phyloP scores from a whole-genome alignment of 1,140 invertebrate species.

The Drosophila rufa region DNA sequence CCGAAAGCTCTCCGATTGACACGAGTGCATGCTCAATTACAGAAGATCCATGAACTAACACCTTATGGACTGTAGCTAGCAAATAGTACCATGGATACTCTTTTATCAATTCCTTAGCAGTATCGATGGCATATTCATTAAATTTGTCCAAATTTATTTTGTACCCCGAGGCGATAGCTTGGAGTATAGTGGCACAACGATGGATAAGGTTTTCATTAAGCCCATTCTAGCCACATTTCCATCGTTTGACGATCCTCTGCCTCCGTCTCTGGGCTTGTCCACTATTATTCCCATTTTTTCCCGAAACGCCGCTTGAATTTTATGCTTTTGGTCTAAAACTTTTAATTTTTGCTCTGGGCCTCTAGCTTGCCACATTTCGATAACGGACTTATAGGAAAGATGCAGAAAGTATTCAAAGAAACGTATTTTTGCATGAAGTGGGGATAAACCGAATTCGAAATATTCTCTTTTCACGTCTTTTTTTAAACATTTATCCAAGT shows the following conservation, averaged over 20 bases:
- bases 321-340: neutral
- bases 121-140: too few relatives aligned
- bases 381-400: neutral
- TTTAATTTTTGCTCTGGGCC: neutral
- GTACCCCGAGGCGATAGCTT: too few relatives aligned
- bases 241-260: neutral
- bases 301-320: neutral
- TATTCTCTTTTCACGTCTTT: too few relatives aligned
- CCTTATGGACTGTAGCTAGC: conserved; percentile 10
- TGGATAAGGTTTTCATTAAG: conserved; percentile 19
- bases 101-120: too few relatives aligned
- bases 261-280: neutral
- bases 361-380: neutral
- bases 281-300: neutral
- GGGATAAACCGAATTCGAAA: too few relatives aligned
- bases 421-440: too few relatives aligned
- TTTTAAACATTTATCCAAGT: neutral
- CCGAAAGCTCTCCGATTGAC: too few relatives aligned
- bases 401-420: neutral
- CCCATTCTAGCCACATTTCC: neutral
- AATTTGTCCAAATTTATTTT: too few relatives aligned
- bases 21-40: conserved; percentile 4
- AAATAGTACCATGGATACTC: too few relatives aligned
- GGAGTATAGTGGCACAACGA: conserved; percentile 11
- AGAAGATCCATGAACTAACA: conserved; percentile 11